Conservation (phyloP, 2,113 vertebrate species). For the Engystomops pustulosus region DNA sequence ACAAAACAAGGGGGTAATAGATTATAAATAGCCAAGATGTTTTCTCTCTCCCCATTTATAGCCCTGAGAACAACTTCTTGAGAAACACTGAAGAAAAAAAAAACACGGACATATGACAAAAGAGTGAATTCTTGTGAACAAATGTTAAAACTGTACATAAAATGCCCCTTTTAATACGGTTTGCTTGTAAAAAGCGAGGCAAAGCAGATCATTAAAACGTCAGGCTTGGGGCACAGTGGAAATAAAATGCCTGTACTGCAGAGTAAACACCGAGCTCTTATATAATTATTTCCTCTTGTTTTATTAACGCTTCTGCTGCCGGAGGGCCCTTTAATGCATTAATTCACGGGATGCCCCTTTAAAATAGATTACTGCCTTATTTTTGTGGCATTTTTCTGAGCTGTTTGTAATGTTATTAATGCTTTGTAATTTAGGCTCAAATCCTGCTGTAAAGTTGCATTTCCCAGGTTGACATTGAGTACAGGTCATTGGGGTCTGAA, state of each 20-base stretch:
- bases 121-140: slow-evolving; percentile 63
- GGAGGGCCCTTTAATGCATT: slow-evolving; percentile 34
- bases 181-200: slow-evolving; percentile 71
- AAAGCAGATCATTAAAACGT: slow-evolving; percentile 78
- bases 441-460: slow-evolving; percentile 10
- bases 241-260: slow-evolving; percentile 72
- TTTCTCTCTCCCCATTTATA: slow-evolving; percentile 58
- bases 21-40: slow-evolving; percentile 57
- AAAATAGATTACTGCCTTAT: slow-evolving; percentile 50
- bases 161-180: slow-evolving; percentile 68
- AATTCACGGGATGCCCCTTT: slow-evolving; percentile 39
- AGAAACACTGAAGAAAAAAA: slow-evolving; percentile 62
- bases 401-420: slow-evolving; percentile 35
- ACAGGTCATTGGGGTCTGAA: neutral
- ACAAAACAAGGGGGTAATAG: slow-evolving; percentile 54
- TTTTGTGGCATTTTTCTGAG: slow-evolving; percentile 35
- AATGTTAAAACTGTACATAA: slow-evolving; percentile 73
- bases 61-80: slow-evolving; percentile 61
- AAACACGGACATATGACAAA: slow-evolving; percentile 66
- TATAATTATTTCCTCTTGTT: slow-evolving; percentile 70
- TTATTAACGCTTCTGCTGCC: slow-evolving; percentile 56
- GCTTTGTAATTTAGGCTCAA: slow-evolving; percentile 2
- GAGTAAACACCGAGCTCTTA: slow-evolving; percentile 73
- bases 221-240: slow-evolving; percentile 74
- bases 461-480: neutral